These are phyloP conservation scores for Psococerastis gibbosa DNA, from an alignment of 2,888 invertebrate species.

Conservation along the genomic window DNA sequence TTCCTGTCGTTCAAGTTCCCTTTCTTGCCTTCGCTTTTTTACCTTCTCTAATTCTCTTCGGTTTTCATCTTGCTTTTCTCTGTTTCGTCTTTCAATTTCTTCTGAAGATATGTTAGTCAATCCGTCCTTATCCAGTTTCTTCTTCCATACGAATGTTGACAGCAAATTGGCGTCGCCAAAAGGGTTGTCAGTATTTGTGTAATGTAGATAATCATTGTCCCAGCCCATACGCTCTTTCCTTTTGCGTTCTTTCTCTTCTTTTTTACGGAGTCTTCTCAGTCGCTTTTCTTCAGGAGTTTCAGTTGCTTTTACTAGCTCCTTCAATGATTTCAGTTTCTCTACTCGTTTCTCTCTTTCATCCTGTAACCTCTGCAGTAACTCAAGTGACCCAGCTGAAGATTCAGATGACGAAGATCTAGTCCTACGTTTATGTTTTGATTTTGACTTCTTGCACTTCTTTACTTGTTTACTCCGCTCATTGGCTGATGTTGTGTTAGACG, in stretches of 20 bases:
- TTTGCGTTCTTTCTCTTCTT: conserved; percentile 74
- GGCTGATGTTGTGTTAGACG: neutral
- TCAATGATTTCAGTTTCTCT: conserved; percentile 45
- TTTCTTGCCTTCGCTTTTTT: conserved; percentile 73
- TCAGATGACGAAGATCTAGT: conserved; percentile 17
- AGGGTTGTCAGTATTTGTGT: conserved; percentile 96
- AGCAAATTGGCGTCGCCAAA: conserved; percentile 93
- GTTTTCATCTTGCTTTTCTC: conserved; percentile 80
- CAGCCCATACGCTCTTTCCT: conserved; percentile 88
- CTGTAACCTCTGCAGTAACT: conserved; percentile 51
- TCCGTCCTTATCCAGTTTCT: conserved; percentile 90
- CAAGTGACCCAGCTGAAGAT: conserved; percentile 37
- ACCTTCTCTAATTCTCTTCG: conserved; percentile 82
- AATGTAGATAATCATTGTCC: conserved; percentile 92
- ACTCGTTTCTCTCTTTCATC: conserved; percentile 44
- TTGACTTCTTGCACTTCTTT: neutral
- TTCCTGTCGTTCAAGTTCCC: conserved; percentile 69
- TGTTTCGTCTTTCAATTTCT: conserved; percentile 62
- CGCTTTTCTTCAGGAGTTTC: conserved; percentile 94
- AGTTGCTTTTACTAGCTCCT: conserved; percentile 61
- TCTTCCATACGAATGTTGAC: conserved; percentile 91
- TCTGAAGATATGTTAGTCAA: conserved; percentile 54
- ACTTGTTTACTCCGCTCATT: neutral
- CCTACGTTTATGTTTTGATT: conserved; percentile 8
- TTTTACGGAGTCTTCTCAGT: conserved; percentile 65